A percentile compares a stretch with the other conserved stretches of the same genome.
Evolutionary conservation across 2,888 invertebrate species (phyloP).

Genomic region (Thalpophila matura): DNA sequence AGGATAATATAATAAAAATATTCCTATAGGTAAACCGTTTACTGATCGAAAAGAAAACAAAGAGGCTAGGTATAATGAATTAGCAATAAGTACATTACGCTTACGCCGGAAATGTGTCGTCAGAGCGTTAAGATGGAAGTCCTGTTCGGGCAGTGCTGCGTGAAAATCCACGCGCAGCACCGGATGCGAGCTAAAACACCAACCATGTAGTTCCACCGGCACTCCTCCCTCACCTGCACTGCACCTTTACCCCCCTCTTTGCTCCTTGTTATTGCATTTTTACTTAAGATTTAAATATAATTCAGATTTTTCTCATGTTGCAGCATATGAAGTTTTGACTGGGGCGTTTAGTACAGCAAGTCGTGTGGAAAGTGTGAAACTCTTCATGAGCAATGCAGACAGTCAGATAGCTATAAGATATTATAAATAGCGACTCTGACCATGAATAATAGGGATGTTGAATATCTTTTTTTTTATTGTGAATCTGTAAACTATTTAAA

Average conservation of each 20-base stretch:
- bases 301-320: too few species aligned
- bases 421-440: too few species aligned
- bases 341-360: too few species aligned
- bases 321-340: too few species aligned
- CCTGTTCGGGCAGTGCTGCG: slow-evolving; percentile 79
- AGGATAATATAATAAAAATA: too few species aligned
- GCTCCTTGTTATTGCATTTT: slow-evolving; percentile 11
- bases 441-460: too few species aligned
- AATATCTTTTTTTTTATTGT: too few species aligned
- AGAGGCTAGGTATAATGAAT: slow-evolving; percentile 14
- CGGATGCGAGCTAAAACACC: slow-evolving; percentile 79
- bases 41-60: slow-evolving; percentile 19
- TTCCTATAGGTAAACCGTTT: background rate
- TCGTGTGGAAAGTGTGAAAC: too few species aligned
- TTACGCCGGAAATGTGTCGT: slow-evolving; percentile 70
- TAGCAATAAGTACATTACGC: slow-evolving; percentile 45
- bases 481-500: too few species aligned
- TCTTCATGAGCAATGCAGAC: too few species aligned
- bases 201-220: slow-evolving; percentile 67
- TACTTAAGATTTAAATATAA: background rate
- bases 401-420: too few species aligned
- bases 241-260: background rate
- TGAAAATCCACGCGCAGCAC: slow-evolving; percentile 71
- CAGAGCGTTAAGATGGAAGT: slow-evolving; percentile 81
- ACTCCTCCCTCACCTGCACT: slow-evolving; percentile 16